Percentiles rank a stretch among this genome's conserved stretches.
These are phyloP conservation scores for Drosophila lacicola DNA, from an alignment of 2,888 invertebrate genomes.

Conservation along the genomic window DNA sequence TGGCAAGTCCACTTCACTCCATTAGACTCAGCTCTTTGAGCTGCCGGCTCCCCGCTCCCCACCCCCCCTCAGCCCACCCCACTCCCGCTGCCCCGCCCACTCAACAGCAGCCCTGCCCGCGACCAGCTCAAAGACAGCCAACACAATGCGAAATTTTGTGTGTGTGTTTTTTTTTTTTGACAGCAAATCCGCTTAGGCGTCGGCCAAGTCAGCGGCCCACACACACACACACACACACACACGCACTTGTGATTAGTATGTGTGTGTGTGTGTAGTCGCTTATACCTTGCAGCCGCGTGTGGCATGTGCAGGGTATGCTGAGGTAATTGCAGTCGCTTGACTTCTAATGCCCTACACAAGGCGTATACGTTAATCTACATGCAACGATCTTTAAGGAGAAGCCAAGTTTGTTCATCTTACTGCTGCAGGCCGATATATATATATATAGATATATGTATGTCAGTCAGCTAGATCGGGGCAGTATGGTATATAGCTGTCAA, in stretches of 20 bases:
- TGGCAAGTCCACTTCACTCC: slow-evolving; percentile 52
- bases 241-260: neutral
- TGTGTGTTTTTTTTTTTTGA: slow-evolving; percentile 14
- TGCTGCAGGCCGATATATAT: too few relatives aligned
- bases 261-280: neutral
- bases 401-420: too few relatives aligned
- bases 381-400: too few relatives aligned
- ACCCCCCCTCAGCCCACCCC: neutral
- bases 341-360: too few relatives aligned
- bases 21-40: slow-evolving; percentile 40
- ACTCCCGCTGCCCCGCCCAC: neutral
- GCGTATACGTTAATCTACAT: too few relatives aligned
- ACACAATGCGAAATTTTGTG: slow-evolving; percentile 35
- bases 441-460: too few relatives aligned
- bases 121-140: slow-evolving; percentile 8
- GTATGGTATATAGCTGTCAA: too few relatives aligned
- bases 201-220: slow-evolving; percentile 34
- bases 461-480: too few relatives aligned
- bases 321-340: slow-evolving; percentile 26
- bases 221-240: slow-evolving; percentile 6
- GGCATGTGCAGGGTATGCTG: slow-evolving; percentile 16
- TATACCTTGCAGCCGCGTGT: neutral
- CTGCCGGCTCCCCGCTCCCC: neutral
- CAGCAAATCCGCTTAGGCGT: slow-evolving; percentile 58
- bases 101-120: too few relatives aligned